Evolutionary conservation across 2,113 vertebrate species (phyloP).

Genomic region (Hydrolagus affinis): DNA sequence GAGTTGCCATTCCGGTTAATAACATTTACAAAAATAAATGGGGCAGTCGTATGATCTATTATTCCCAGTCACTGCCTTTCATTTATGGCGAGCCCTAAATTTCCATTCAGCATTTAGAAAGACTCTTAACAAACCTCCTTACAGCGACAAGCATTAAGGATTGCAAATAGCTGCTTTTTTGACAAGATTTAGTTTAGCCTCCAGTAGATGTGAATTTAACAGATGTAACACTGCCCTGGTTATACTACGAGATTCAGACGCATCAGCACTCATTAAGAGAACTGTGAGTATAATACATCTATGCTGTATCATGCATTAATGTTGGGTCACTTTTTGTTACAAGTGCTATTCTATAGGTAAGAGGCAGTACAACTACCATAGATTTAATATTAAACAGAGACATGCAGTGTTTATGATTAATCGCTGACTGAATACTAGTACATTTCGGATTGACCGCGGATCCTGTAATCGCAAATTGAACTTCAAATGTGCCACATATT

Average conservation of each 20-base stretch:
- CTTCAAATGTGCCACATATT: neutral
- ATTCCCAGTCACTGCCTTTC: neutral
- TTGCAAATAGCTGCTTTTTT: neutral
- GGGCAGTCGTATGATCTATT: neutral
- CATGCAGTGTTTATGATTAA: too few relatives aligned
- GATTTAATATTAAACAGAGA: too few relatives aligned
- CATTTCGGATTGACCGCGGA: neutral
- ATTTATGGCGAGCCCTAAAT: neutral
- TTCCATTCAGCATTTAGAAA: neutral
- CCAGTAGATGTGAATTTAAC: neutral
- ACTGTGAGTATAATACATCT: neutral
- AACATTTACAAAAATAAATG: neutral
- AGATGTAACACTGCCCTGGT: neutral
- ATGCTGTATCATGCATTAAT: neutral
- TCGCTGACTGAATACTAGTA: neutral
- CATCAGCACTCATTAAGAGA: neutral
- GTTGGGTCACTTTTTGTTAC: neutral
- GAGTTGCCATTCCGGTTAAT: conserved; percentile 18
- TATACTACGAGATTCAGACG: neutral
- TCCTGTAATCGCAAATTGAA: neutral
- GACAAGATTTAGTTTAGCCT: neutral
- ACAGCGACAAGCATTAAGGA: neutral
- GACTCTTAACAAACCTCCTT: neutral
- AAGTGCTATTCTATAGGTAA: too few relatives aligned
- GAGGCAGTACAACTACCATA: too few relatives aligned